Conservation (phyloP, 2,113 vertebrate species). For the Tragelaphus strepsiceros region DNA sequence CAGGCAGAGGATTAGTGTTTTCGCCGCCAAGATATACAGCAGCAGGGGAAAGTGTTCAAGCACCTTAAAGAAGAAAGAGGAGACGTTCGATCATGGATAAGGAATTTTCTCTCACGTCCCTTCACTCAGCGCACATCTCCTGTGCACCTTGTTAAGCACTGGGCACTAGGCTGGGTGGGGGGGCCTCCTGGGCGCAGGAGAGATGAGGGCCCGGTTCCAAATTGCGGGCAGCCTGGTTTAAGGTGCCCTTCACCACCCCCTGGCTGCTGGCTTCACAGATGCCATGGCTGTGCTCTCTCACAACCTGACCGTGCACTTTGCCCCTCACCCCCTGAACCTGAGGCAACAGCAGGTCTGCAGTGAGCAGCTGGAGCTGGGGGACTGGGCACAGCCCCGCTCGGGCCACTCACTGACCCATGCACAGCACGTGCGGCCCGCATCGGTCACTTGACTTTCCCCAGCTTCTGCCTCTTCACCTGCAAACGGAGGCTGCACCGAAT, state of each 20-base stretch:
- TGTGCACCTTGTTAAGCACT: rapidly evolving
- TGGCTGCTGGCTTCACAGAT: neutral
- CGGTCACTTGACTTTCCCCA: neutral
- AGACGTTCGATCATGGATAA: rapidly evolving
- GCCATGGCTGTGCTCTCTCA: neutral
- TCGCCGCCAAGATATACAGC: constrained; percentile 94
- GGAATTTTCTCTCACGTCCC: neutral
- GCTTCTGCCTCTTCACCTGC: neutral
- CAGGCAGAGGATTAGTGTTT: constrained; percentile 93
- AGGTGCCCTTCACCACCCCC: neutral
- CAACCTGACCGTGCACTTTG: rapidly evolving
- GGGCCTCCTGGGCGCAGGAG: neutral
- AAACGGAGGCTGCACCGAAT: neutral
- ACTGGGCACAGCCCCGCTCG: neutral
- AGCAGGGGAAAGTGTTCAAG: constrained; percentile 92
- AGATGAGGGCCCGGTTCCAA: too few species aligned
- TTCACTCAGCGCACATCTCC: neutral
- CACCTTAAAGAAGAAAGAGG: constrained; percentile 78
- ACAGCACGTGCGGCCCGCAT: rapidly evolving
- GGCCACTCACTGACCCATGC: neutral
- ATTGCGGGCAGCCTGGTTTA: rapidly evolving
- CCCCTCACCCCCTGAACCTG: neutral
- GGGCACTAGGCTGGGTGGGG: neutral
- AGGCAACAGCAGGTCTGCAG: rapidly evolving
- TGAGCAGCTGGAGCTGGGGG: neutral